Conservation (phyloP, 2,797 vertebrate species). For the Xenentodon cancila region DNA sequence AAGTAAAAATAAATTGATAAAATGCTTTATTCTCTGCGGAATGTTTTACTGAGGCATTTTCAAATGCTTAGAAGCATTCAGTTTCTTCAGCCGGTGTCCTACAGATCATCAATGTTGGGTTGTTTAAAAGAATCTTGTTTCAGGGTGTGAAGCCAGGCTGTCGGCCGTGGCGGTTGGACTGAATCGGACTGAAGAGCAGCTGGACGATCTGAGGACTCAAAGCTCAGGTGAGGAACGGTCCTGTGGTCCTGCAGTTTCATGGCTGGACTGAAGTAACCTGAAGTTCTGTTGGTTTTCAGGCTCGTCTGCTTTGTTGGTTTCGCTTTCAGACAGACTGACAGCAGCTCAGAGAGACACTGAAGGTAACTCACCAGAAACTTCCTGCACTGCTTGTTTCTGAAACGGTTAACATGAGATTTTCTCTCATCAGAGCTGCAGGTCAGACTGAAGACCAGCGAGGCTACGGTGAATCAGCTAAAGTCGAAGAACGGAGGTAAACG, state of each 20-base stretch:
- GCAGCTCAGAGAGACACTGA: not conserved
- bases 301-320: slow-evolving; percentile 9
- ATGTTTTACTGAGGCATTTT: too few relatives aligned
- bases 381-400: not conserved
- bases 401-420: not conserved
- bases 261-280: not conserved
- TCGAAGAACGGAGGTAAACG: not conserved
- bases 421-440: slow-evolving; percentile 14
- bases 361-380: slow-evolving; percentile 7
- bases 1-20: too few relatives aligned
- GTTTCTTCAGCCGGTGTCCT: not conserved
- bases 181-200: not conserved
- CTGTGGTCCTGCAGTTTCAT: not conserved
- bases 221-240: slow-evolving; percentile 17
- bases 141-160: slow-evolving; percentile 5
- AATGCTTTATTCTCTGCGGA: too few relatives aligned
- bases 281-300: not conserved
- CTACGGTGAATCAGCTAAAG: slow-evolving; percentile 1
- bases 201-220: slow-evolving; percentile 13
- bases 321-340: slow-evolving; percentile 10
- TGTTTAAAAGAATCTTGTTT: not conserved
- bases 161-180: slow-evolving; percentile 9
- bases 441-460: slow-evolving; percentile 3
- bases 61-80: not conserved
- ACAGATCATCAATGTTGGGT: not conserved